Conservation (phyloP, 2,888 invertebrate species). For the Epirrhoe tristata region DNA sequence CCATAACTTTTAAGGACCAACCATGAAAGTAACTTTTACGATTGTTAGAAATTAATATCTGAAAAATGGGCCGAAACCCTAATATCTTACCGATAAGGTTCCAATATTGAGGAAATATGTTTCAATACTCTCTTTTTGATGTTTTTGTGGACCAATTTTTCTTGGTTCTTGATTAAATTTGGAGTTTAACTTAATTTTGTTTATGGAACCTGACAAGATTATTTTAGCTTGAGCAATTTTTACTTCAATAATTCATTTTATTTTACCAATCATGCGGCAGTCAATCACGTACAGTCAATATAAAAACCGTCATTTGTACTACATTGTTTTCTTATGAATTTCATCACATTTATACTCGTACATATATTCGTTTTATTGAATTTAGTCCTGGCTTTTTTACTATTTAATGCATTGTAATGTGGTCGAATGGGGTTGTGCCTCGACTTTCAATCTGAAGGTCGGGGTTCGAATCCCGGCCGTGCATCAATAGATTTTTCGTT, state of each 20-base stretch:
- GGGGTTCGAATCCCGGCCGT: no score
- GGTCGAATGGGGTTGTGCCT: no score
- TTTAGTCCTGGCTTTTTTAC: no score
- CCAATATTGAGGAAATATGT: slow-evolving; percentile 60
- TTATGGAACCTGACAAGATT: slow-evolving; percentile 23
- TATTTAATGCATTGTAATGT: no score
- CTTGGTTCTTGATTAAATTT: slow-evolving; percentile 46
- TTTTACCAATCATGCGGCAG: not conserved
- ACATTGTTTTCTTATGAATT: no score
- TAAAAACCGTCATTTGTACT: no score
- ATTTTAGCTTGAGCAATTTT: not conserved
- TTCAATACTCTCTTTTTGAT: slow-evolving; percentile 55
- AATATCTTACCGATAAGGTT: slow-evolving; percentile 72
- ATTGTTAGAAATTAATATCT: slow-evolving; percentile 83
- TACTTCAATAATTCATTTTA: not conserved
- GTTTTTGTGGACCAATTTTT: slow-evolving; percentile 48
- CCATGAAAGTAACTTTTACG: slow-evolving; percentile 81
- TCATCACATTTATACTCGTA: no score
- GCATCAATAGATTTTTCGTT: no score
- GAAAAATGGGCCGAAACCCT: slow-evolving; percentile 77
- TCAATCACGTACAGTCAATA: not conserved
- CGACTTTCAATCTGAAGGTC: no score
- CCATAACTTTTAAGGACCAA: slow-evolving; percentile 77
- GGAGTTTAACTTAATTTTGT: slow-evolving; percentile 18
- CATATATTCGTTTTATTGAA: no score